phyloP scores from a whole-genome alignment of 2,888 invertebrate species.

The Ichneumon xanthorius region DNA sequence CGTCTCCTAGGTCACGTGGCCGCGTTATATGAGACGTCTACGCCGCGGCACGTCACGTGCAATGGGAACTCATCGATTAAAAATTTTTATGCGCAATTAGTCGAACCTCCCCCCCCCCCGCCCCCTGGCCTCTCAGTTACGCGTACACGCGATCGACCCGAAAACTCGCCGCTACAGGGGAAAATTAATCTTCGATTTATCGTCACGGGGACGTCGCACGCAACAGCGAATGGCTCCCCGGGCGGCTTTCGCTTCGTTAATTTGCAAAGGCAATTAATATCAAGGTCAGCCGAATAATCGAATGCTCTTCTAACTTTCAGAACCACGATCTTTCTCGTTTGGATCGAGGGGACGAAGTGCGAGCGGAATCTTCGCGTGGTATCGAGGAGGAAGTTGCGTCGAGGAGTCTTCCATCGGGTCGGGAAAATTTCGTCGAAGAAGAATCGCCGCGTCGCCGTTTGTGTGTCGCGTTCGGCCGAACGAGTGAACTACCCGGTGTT shows the following conservation, averaged over 20 bases:
- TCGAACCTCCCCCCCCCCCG: neutral
- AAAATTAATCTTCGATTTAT: too few species aligned
- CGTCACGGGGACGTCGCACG: too few species aligned
- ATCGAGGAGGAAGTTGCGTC: neutral
- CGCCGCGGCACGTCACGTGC: constrained; percentile 52
- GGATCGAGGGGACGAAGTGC: neutral
- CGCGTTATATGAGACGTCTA: constrained; percentile 40
- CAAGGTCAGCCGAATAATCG: neutral
- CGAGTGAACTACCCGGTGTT: constrained; percentile 44
- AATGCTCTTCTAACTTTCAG: constrained; percentile 25
- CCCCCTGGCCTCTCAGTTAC: neutral
- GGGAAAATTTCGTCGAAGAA: constrained; percentile 29
- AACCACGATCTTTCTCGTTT: neutral
- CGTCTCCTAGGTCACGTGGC: constrained; percentile 68
- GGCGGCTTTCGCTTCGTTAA: too few species aligned
- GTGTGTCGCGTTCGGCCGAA: neutral
- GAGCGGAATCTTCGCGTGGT: neutral
- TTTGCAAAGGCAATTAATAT: neutral
- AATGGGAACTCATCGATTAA: constrained; percentile 48
- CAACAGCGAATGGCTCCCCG: too few species aligned
- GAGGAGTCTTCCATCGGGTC: constrained; percentile 21
- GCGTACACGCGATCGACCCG: too few species aligned
- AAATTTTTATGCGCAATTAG: constrained; percentile 54
- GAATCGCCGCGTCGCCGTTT: neutral
- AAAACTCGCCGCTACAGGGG: too few species aligned